Evolutionary conservation across 2,113 vertebrate species (phyloP).

Genomic region (Campylomormyrus tamandua): DNA sequence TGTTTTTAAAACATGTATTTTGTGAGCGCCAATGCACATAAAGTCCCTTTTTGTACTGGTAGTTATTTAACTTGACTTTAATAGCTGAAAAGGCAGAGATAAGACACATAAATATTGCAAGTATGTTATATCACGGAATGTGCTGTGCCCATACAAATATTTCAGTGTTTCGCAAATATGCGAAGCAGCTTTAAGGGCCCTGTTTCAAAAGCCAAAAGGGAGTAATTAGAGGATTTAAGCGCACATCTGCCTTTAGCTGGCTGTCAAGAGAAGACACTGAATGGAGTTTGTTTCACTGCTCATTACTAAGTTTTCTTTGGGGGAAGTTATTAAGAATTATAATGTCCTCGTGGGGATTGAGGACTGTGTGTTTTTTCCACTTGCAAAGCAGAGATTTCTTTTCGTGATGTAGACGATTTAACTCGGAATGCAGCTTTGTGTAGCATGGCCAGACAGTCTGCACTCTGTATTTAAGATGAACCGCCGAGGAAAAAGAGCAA

Average conservation of each 20-base stretch:
- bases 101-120: not conserved
- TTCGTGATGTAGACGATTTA: not conserved
- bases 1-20: not conserved
- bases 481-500: not conserved
- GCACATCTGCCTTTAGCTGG: not conserved
- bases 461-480: not conserved
- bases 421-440: not conserved
- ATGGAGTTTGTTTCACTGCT: not conserved
- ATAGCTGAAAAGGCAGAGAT: not conserved
- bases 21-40: not conserved
- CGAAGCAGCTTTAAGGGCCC: not conserved
- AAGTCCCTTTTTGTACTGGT: not conserved
- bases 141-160: not conserved
- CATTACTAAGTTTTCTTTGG: not conserved
- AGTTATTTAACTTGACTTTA: not conserved
- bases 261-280: not conserved
- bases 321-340: not conserved
- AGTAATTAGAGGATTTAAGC: not conserved
- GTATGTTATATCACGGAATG: not conserved
- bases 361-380: not conserved
- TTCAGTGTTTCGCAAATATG: not conserved
- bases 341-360: not conserved
- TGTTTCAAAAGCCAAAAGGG: not conserved
- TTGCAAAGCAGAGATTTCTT: not conserved
- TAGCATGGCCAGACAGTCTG: not conserved